Base-by-base conservation (phyloP, 1,140 invertebrate genomes). In the Idris sp. region DNA sequence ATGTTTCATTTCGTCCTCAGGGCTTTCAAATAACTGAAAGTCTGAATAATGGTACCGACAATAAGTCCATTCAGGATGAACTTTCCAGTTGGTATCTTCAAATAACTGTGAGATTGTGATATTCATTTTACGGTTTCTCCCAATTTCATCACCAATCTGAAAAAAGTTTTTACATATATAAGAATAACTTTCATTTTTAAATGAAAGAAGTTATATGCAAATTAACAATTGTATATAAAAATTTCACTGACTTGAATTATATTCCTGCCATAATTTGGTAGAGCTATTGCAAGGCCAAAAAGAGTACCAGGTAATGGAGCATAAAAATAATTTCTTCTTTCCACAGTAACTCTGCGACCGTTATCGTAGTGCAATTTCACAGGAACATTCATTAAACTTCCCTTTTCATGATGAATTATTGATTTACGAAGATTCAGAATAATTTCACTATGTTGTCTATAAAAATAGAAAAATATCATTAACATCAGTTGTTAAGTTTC, bases 41-140 rank as follows among this genome's bases (percentile, higher is more conserved):
- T 93, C 92, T 38, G 93, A 84, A 79, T 95, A 94, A 80, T 95
- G 94, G 84, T 94, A 96, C 74, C 95, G 93, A 84, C 95, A 96
- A 79, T 96, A 97, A 0, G 93, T 91, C 95, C 96, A 97, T 75
- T 95, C 91, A 0, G 95, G 95, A 88, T 97, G 95, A 10, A 97
- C 89, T 80, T 92, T 92, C 92, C 95, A 97, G 79, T 93, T 92
- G 15, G 89, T 87, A 2, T 91, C 92, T 38, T 88, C 83, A 56
- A 93, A 92, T 73, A 91, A 93, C 10, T 91, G 89, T 1, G 90
- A 90, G 26, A 93, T 90, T 76, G 92, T 91, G n/a, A 92, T 87
- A 7, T 91, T 91, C 49, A 89, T 89, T 53, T 92, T 89, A 30
- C 89, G 89, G 73, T 92, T 91, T 72, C 90, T 90, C 68, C 89